Base-by-base conservation (phyloP, 2,888 invertebrate species). In the Syrphus vitripennis region DNA sequence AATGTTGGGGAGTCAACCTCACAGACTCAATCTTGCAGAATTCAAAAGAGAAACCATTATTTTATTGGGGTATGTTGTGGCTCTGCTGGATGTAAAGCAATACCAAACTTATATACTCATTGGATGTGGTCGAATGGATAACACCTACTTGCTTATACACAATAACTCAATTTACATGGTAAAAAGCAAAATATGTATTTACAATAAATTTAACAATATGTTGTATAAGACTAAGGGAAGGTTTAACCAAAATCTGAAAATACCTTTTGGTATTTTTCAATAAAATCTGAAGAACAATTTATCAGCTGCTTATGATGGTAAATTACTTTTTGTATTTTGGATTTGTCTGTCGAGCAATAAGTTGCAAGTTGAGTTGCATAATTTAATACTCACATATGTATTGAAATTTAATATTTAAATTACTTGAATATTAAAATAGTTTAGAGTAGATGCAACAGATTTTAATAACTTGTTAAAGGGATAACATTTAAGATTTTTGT, bases 91-190 rank as follows among this genome's bases (percentile, higher is more conserved):
- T 45, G 19, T 19, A 10, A 45, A 10, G 10, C 19, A 45, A 45
- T n/a, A n/a, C 45, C 19, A 10, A 57, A 12, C 4, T 53, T 53
- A n/a, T n/a, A n/a, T n/a, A 34, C 63, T 48, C 16, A 29, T 21
- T 26, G 57, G 10, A 1, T 81, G 59, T 42, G 61, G 76, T 77
- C 63, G 72, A 78, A 72, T 83, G 71, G 34, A 31, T 71, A 24
- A 48, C 0, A 14, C 50, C 16, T 6, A 34, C 34, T 10, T 12
- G 9, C 9, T 31, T 34, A 12, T 55, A 57, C 74, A 72, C 59
- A 50, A 72, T 72, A 72, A 72, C 67, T 78, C 67, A 69, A 55
- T 55, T 55, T 55, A 10, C 4, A 29, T 16, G 10, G 1, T 29
- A 16, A 31, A 29, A 55, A 31, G 4, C 24, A 7, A 16, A 16